These are phyloP conservation scores for Dermolepida albohirtum DNA, from an alignment of 2,888 invertebrate species.

Conservation along the genomic window DNA sequence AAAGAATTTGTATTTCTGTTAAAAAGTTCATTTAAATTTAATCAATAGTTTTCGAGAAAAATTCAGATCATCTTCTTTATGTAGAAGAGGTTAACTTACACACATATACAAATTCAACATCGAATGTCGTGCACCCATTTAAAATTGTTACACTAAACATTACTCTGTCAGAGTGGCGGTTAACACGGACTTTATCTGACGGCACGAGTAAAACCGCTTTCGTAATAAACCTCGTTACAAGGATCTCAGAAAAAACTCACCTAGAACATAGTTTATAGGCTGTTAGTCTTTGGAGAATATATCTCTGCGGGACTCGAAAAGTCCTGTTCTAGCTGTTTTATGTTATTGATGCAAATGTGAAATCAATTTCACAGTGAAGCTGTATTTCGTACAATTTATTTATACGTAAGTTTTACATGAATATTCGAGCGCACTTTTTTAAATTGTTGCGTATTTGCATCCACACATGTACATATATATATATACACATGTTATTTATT, in stretches of 20 bases:
- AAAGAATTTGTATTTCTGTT: too few species aligned
- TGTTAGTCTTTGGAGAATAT: background rate
- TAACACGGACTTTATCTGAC: conserved; percentile 51
- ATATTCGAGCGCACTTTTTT: too few species aligned
- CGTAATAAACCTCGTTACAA: conserved; percentile 45
- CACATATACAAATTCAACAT: conserved; percentile 28
- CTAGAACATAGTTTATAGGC: conserved; percentile 13
- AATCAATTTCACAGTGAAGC: background rate
- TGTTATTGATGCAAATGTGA: background rate
- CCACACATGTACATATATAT: too few species aligned
- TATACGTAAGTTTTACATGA: too few species aligned
- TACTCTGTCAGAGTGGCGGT: conserved; percentile 53
- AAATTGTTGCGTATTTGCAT: too few species aligned
- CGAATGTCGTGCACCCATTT: conserved; percentile 46
- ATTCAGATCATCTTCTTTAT: too few species aligned
- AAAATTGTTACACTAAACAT: conserved; percentile 51
- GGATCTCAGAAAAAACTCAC: conserved; percentile 4
- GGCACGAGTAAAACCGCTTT: conserved; percentile 43
- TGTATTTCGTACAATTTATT: too few species aligned
- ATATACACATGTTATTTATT: too few species aligned
- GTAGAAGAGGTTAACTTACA: background rate
- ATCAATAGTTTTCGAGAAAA: too few species aligned
- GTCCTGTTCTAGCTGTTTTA: conserved; percentile 1
- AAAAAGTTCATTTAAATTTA: too few species aligned
- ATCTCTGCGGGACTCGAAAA: conserved; percentile 8